Evolutionary conservation across 2,113 vertebrate species (phyloP), one percentile per base, ranked within the genome.

Genomic region (Phaethornis superciliosus): DNA sequence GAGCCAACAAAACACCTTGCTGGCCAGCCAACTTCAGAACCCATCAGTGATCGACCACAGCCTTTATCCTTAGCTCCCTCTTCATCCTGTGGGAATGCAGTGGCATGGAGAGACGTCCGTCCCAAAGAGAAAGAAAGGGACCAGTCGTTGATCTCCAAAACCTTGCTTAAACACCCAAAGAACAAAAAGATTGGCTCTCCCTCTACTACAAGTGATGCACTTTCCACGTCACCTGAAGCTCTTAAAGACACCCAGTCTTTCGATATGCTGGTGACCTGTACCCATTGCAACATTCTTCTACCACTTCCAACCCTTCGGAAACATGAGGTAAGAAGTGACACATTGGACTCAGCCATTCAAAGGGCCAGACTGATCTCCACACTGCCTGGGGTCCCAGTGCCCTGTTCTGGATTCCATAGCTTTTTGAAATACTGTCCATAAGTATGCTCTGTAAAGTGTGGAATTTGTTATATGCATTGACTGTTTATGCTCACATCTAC

Each of bases 251-350:
- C 65, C 15, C 7, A 30, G 23, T 69, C 60, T 72, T 97, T 92
- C 20, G 60, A 97, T 30, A 9, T 42, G 33, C 83, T 96, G 80
- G 68, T 24, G 28, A 63, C 37, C 12, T 97, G 97, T 52, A 51
- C 71, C n/a, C 81, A 70, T 46, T 97, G 96, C 67, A 85, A 92
- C 21, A 90, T 96, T 89, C 81, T 97, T 15, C 97, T 97, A 33
- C 97, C 95, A 0, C 70, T 93, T 71, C 96, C 94, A 7, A 79
- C 83, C 26, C 75, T 97, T 51, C 40, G 3, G 54, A 95, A 80
- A 23, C 95, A 95, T 5, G 89, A 97, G 97, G 97, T 97, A 88
- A 91, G 68, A 56, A 32, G 35, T 20, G 52, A 86, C 14, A 28
- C 23, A 1, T 9, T 32, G 42, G 20, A 15, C 32, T 58, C 5